A percentile compares a stretch with the other conserved stretches of the same genome.
These are phyloP conservation scores for Platycercus adscitus DNA, from an alignment of 2,113 vertebrate species.

Conservation along the genomic window DNA sequence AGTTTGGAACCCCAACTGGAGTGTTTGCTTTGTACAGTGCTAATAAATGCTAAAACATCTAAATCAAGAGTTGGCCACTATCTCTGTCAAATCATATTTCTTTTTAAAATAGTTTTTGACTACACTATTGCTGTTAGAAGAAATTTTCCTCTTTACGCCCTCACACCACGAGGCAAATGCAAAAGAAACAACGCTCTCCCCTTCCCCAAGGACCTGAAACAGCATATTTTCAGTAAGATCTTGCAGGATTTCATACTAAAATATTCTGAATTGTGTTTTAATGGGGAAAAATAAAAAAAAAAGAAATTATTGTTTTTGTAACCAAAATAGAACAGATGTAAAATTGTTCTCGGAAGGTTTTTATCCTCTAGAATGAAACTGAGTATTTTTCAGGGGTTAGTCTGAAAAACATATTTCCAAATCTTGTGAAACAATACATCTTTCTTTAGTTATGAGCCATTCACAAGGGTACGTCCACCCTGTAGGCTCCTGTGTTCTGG, in stretches of 20 bases:
- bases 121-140: background rate
- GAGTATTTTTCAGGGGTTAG: background rate
- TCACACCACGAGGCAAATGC: background rate
- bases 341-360: background rate
- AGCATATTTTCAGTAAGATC: background rate
- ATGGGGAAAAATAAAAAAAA: background rate
- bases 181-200: background rate
- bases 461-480: background rate
- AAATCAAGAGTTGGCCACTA: background rate
- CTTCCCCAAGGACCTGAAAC: background rate
- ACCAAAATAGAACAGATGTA: background rate
- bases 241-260: background rate
- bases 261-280: constrained; percentile 1
- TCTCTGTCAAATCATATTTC: background rate
- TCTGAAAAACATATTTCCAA: background rate
- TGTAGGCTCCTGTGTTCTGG: background rate
- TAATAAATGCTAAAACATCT: background rate
- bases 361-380: background rate
- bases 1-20: constrained; percentile 42
- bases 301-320: background rate
- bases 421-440: background rate
- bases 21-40: constrained; percentile 21
- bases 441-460: background rate
- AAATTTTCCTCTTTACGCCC: background rate
- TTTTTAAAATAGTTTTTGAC: constrained; percentile 6